Evolutionary conservation across 2,797 vertebrate species (phyloP), one percentile per base, ranked within the genome.

Genomic region (Bovichtus diacanthus): DNA sequence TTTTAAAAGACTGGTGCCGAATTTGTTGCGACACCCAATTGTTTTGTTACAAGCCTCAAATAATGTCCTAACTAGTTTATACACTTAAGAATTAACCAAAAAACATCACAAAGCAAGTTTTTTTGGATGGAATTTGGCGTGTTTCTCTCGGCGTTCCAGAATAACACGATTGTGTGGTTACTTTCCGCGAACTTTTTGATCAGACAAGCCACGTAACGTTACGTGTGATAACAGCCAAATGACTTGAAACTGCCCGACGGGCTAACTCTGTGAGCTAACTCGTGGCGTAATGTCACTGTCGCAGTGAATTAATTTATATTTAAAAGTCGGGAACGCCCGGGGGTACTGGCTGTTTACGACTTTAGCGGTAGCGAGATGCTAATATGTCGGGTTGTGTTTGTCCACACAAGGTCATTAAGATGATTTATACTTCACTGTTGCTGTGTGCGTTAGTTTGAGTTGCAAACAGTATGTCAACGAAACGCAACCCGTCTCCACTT

Each of bases 341-440:
- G 9, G n/a, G 9, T 18, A 27, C 9, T 36, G 7, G 27, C 64
- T 83, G 58, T 78, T 84, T 76, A 77, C 62, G 29, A 73, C 61
- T 38, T 46, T 27, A 69, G 66, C 73, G 39, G 77, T 83, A 78
- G 87, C 82, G 2, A 27, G 9, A 78, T 73, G 87, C 83, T 88
- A 86, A 87, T 66, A 41, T 44, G 53, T 4, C 25, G 46, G 70
- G 23, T 43, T 78, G 13, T 27, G 69, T 75, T 71, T 47, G 74
- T 59, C 49, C 71, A 86, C 80, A 31, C 84, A 87, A 89, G 88
- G 88, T 86, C 89, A 83, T 65, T 16, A 62, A 74, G 69, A 78
- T 47, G 21, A 39, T 29, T 13, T 18, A 13, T 31, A 47, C 44
- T 19, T 1, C 2, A 18, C 31, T 19, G 21, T 34, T 12, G 6